A percentile compares a stretch with the other conserved stretches of the same genome.
phyloP scores from a whole-genome alignment of 1,140 invertebrate genomes.

The Octopus bimaculoides region DNA sequence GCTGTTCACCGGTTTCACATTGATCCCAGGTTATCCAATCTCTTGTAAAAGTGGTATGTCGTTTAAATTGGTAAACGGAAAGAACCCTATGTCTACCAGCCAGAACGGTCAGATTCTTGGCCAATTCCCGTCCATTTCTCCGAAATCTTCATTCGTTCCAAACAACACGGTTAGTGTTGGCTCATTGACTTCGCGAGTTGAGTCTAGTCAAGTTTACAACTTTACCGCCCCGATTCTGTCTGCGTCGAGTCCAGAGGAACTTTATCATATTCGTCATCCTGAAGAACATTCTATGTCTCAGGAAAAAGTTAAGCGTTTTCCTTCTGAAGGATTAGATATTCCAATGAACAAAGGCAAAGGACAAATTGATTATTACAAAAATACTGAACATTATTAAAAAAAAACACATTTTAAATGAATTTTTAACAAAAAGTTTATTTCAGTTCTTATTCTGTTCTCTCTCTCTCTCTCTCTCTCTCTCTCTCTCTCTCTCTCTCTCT shows the following conservation, averaged over 20 bases:
- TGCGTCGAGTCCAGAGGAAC: background rate
- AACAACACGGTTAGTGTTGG: too few relatives aligned
- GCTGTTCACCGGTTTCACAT: background rate
- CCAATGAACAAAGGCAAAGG: background rate
- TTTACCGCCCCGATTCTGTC: too few relatives aligned
- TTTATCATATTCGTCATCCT: background rate
- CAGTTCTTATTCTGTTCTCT: background rate
- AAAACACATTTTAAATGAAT: background rate
- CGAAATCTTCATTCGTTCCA: too few relatives aligned
- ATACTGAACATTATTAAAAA: background rate
- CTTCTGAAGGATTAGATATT: background rate
- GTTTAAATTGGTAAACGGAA: background rate
- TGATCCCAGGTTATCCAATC: background rate
- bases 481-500: constrained; percentile 2
- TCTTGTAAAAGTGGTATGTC: background rate
- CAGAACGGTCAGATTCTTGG: background rate
- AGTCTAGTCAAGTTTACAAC: too few relatives aligned
- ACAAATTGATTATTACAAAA: background rate
- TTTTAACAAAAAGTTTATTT: background rate
- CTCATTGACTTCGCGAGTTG: too few relatives aligned
- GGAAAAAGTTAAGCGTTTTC: background rate
- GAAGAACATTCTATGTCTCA: background rate
- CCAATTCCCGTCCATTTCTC: background rate
- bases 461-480: background rate
- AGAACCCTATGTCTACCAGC: background rate